A percentile compares a stretch with the other conserved stretches of the same genome.
These are phyloP conservation scores for Myanophis thanlyinensis DNA, from an alignment of 2,113 vertebrate genomes.

Conservation along the genomic window DNA sequence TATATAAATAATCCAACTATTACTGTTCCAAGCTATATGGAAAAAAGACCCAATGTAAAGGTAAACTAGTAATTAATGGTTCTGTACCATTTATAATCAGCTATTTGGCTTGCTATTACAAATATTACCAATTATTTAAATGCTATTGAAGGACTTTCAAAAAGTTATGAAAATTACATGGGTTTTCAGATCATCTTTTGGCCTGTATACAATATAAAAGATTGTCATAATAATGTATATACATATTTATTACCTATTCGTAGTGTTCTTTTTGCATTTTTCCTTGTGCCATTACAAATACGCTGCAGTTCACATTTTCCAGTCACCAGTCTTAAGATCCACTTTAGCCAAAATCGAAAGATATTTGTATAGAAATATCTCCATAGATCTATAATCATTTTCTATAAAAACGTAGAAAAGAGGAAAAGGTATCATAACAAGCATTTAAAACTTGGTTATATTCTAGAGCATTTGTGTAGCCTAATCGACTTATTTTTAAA, in stretches of 20 bases:
- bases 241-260: constrained; percentile 76
- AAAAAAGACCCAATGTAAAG: background rate
- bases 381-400: constrained; percentile 84
- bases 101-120: background rate
- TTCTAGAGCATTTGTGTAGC: background rate
- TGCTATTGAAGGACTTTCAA: background rate
- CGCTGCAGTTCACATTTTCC: constrained; percentile 91
- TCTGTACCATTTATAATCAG: background rate
- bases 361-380: constrained; percentile 84
- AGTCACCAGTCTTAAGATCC: constrained; percentile 83
- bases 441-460: background rate
- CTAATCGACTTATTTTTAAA: background rate
- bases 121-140: background rate
- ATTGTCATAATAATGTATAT: background rate
- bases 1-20: background rate
- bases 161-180: background rate
- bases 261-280: constrained; percentile 80
- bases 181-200: background rate
- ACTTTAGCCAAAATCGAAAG: constrained; percentile 91
- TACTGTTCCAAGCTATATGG: background rate
- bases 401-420: constrained; percentile 55
- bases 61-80: background rate
- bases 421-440: background rate
- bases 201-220: background rate
- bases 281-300: constrained; percentile 71